These are phyloP conservation scores for Thecophora atra DNA, from an alignment of 2,888 invertebrate genomes.

Conservation along the genomic window DNA sequence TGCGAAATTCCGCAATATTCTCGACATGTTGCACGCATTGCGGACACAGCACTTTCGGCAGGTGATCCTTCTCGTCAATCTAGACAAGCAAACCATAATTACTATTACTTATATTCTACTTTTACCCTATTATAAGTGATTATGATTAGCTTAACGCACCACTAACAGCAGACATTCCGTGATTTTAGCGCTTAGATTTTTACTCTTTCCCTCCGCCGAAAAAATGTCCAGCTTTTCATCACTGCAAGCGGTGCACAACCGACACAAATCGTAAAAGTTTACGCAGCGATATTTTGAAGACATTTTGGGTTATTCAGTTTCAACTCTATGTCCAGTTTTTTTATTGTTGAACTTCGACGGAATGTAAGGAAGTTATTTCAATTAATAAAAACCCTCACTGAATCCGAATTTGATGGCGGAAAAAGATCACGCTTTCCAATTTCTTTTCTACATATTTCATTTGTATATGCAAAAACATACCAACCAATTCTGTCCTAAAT, in stretches of 20 bases:
- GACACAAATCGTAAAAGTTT: conserved; percentile 77
- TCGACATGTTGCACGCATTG: conserved; percentile 73
- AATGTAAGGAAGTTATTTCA: too few species aligned
- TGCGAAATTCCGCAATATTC: conserved; percentile 71
- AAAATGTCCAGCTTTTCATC: conserved; percentile 74
- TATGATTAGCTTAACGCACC: conserved; percentile 62
- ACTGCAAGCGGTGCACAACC: conserved; percentile 74
- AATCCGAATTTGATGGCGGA: too few species aligned
- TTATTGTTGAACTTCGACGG: too few species aligned
- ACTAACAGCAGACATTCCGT: conserved; percentile 72
- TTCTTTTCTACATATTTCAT: too few species aligned
- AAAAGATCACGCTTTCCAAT: too few species aligned
- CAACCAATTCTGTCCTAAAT: too few species aligned
- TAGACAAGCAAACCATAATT: conserved; percentile 50
- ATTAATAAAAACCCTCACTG: too few species aligned
- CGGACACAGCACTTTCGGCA: conserved; percentile 76
- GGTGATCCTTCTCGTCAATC: conserved; percentile 75
- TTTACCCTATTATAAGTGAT: background rate
- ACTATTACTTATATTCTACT: background rate
- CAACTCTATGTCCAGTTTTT: too few species aligned
- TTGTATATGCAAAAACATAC: too few species aligned
- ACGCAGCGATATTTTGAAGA: conserved; percentile 74
- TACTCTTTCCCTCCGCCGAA: conserved; percentile 73
- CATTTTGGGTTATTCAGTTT: too few species aligned
- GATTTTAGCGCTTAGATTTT: conserved; percentile 74